Conservation (phyloP, 92 coral and sea anemone species). For the Palythoa grandiflora region DNA sequence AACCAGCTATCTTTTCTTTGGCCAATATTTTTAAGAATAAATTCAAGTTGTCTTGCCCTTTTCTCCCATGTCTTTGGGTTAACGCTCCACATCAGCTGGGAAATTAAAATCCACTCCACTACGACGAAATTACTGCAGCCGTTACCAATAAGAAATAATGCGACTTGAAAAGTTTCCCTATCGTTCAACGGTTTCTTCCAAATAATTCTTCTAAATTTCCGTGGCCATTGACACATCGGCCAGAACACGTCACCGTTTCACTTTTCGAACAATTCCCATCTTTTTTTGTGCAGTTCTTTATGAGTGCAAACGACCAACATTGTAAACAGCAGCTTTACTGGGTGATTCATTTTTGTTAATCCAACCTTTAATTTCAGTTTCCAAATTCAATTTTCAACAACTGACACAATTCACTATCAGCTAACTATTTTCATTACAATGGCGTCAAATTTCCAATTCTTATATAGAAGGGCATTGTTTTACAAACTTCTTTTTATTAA, state of each 20-base stretch:
- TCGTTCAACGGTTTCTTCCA: conserved; percentile 9
- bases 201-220: neutral
- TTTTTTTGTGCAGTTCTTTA: neutral
- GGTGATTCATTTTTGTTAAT: neutral
- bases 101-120: conserved; percentile 3
- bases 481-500: neutral
- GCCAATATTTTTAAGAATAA: neutral
- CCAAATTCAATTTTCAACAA: neutral
- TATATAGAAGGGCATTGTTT: neutral
- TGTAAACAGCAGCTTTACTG: conserved; percentile 3
- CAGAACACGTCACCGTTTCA: conserved; percentile 11
- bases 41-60: conserved; percentile 5
- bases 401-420: conserved; percentile 2
- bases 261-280: conserved; percentile 9
- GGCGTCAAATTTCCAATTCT: neutral
- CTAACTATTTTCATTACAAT: neutral
- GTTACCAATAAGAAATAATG: neutral
- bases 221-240: neutral
- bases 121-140: neutral
- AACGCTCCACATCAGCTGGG: conserved; percentile 1
- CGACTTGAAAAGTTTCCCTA: conserved; percentile 10
- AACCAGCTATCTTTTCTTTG: neutral
- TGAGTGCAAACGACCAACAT: neutral
- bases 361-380: neutral
- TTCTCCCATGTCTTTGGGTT: neutral